Conservation (phyloP, 2,113 vertebrate genomes). For the Xyrauchen texanus region DNA sequence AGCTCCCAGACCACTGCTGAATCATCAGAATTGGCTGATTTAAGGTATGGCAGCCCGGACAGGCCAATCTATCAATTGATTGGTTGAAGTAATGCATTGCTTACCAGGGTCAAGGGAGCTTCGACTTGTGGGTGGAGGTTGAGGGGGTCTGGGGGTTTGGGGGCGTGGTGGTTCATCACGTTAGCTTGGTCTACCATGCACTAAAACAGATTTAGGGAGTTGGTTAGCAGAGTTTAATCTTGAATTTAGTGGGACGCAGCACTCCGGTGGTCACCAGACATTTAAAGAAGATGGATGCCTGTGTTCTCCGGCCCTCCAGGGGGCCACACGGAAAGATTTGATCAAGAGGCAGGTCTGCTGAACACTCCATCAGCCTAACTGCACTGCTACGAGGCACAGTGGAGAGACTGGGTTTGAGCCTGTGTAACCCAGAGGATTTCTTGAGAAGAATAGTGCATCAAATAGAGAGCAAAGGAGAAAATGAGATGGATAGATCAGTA, state of each 20-base stretch:
- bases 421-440: background rate
- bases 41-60: slow-evolving; percentile 66
- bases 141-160: background rate
- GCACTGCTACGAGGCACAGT: background rate
- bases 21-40: slow-evolving; percentile 74
- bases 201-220: slow-evolving; percentile 68
- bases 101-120: slow-evolving; percentile 67
- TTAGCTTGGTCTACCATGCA: background rate
- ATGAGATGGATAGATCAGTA: background rate
- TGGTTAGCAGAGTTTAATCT: slow-evolving; percentile 68
- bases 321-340: slow-evolving; percentile 37
- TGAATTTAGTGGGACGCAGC: slow-evolving; percentile 66
- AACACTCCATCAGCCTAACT: slow-evolving; percentile 23
- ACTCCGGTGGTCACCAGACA: slow-evolving; percentile 61
- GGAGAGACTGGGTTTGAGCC: background rate
- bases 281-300: slow-evolving; percentile 52
- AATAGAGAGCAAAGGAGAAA: background rate
- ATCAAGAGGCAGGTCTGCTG: slow-evolving; percentile 26
- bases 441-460: slow-evolving; percentile 8
- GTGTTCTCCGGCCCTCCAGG: background rate
- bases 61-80: slow-evolving; percentile 73
- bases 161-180: background rate
- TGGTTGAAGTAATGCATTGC: slow-evolving; percentile 63
- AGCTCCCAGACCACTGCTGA: slow-evolving; percentile 72
- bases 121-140: slow-evolving; percentile 48